These are phyloP conservation scores for Scortum barcoo DNA, from an alignment of 2,113 vertebrate species.

Conservation along the genomic window DNA sequence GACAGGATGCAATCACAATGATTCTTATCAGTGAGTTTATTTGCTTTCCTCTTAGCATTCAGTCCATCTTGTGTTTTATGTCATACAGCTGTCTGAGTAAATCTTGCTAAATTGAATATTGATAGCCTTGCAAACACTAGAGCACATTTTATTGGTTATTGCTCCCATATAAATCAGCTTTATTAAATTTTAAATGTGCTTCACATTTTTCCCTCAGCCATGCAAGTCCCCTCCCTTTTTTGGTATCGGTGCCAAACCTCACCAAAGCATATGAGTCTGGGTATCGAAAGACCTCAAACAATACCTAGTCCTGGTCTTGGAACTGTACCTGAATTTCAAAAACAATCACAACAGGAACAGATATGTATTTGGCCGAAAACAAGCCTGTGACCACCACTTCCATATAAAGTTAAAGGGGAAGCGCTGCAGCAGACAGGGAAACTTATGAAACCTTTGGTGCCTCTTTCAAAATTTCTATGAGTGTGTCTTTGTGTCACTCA, in stretches of 20 bases:
- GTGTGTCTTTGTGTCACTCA: conserved; percentile 81
- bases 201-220: background rate
- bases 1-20: too few species aligned
- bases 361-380: background rate
- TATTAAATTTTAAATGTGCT: background rate
- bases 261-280: background rate
- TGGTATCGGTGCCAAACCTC: background rate
- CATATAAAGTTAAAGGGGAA: conserved; percentile 47
- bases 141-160: background rate
- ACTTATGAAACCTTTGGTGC: conserved; percentile 10
- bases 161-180: background rate
- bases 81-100: too few species aligned
- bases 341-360: conserved; percentile 8
- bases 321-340: background rate
- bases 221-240: background rate
- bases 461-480: conserved; percentile 7
- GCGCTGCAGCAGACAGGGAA: background rate
- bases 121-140: background rate
- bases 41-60: background rate
- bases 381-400: background rate
- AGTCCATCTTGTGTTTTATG: too few species aligned
- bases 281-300: background rate
- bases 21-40: background rate
- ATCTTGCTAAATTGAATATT: background rate
- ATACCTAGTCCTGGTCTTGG: background rate